Evolutionary conservation across 2,797 vertebrate species (phyloP).

Genomic region (Erpetoichthys calabaricus): DNA sequence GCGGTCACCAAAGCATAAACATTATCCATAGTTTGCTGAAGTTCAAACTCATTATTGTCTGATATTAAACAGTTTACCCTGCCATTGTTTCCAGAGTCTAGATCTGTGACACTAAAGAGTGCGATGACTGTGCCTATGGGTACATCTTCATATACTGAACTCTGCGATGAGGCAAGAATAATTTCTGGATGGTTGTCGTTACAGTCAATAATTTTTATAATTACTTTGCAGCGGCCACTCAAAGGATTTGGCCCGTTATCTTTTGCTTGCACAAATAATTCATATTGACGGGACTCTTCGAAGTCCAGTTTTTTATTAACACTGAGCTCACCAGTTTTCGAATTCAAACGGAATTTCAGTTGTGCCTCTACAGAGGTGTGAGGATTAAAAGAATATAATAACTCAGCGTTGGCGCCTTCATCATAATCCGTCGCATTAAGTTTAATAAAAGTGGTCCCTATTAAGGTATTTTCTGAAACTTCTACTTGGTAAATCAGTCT

Average conservation of each 20-base stretch:
- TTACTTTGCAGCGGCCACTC: conserved; percentile 74
- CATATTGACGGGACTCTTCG: conserved; percentile 68
- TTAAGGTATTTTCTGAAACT: conserved; percentile 67
- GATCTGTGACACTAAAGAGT: conserved; percentile 76
- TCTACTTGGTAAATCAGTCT: conserved; percentile 63
- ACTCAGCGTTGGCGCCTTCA: conserved; percentile 75
- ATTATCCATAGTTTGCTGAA: conserved; percentile 78
- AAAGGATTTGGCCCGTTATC: conserved; percentile 78
- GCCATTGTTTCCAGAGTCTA: conserved; percentile 73
- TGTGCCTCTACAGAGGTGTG: conserved; percentile 63
- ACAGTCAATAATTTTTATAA: conserved; percentile 75
- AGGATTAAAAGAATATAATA: conserved; percentile 76
- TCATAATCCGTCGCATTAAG: conserved; percentile 82
- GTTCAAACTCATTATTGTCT: conserved; percentile 60
- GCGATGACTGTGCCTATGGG: conserved; percentile 74
- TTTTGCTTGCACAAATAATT: conserved; percentile 80
- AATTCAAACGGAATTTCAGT: conserved; percentile 75
- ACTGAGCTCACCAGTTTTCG: conserved; percentile 70
- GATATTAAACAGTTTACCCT: conserved; percentile 69
- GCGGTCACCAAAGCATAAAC: conserved; percentile 81
- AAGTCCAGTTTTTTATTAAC: conserved; percentile 79
- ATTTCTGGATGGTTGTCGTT: conserved; percentile 86
- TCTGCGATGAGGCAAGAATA: conserved; percentile 76
- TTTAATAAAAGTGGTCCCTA: conserved; percentile 67
- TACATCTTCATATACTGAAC: conserved; percentile 76